Base-by-base conservation (phyloP, 1,140 invertebrate genomes). In the Drosophila rufa region DNA sequence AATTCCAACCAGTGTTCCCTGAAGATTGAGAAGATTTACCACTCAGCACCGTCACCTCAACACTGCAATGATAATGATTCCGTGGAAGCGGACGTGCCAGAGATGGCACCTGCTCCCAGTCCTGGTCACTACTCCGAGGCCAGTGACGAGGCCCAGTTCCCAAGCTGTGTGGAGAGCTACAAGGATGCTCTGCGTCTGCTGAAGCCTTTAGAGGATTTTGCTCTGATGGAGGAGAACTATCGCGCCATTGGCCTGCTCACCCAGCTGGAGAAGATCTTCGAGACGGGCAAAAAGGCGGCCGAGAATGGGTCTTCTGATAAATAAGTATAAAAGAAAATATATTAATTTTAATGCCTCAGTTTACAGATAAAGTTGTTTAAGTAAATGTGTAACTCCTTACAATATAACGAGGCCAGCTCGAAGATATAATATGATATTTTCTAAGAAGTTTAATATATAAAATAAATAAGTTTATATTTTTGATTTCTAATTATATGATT, bases 201-300 rank as follows among this genome's bases (percentile, higher is more conserved):
- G 0, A 92, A 87, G 42, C 91, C 91, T 4, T 43, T 92, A 2
- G 91, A 92, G 40, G 91, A 92, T 1, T 92, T 92, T 19, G 91
- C 82, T 1, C 61, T 92, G 38, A 59, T 92, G 17, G 79, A 92
- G 55, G 91, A 92, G 40, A 92, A 92, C 48, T 92, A 92, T 75
- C 89, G 91, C 19, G 91, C 80, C 38, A 92, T 92, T n/a, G 91
- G 91, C 1, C 53, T 92, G 30, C 75, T 92, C 33, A 80, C 82
- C 3, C 91, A 92, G 51, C 65, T 92, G 43, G 91, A 92, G 38
- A 83, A 87, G 43, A 79, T 92, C 22, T 92, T 92, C 15, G 83
- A 87, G 27, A 47, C 47, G 8, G 68, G 51, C 0, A 66, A 38
- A 3, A 50, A 60, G 27, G 47, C 53, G 17, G 40, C 48, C 6